Evolutionary conservation across 2,888 invertebrate genomes (phyloP), one percentile per base, ranked within the genome.

Genomic region (Mesopsocus fuscifrons): DNA sequence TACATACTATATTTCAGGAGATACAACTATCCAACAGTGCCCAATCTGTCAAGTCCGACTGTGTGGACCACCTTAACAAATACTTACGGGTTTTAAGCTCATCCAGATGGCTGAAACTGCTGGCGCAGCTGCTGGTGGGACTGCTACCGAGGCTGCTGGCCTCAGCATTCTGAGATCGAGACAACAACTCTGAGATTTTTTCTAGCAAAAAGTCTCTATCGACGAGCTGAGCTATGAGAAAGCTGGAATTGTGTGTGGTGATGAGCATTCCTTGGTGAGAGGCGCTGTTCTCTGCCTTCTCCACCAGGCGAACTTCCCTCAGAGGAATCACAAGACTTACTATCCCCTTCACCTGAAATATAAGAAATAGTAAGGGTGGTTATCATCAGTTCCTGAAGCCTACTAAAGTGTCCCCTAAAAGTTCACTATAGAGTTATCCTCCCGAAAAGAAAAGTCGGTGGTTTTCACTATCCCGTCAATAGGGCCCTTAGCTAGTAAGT

Each of bases 311-410:
- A 4, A 94, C 79, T 52, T 84, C 84, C 48, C 88, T 71, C 41
- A 94, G 64, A 0, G 94, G 91, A 55, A 94, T 77, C 0, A 89
- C 83, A n/a, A 95, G 62, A 48, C 79, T 79, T 8, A 91, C 88
- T 54, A 88, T 66, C 51, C 74, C 71, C 49, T 71, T 71, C 1
- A 84, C 80, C 85, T 87, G 56, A 18, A 31, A 34, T 16, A 9
- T 9, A 34, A 34, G 15, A 34, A 16, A 9, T 6, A 9, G 13
- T 34, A 9, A 16, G 15, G 34, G 13, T 34, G 8, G 18, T 30
- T 9, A 30, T 11, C 9, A 30, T 30, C n/a, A 11, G n/a, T n/a
- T n/a, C n/a, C n/a, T n/a, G n/a, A n/a, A n/a, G n/a, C n/a, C n/a
- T n/a, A n/a, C n/a, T n/a, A n/a, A n/a, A n/a, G n/a, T n/a, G n/a